Base-by-base conservation (phyloP, 2,113 vertebrate species). In the Pardalotus punctatus region DNA sequence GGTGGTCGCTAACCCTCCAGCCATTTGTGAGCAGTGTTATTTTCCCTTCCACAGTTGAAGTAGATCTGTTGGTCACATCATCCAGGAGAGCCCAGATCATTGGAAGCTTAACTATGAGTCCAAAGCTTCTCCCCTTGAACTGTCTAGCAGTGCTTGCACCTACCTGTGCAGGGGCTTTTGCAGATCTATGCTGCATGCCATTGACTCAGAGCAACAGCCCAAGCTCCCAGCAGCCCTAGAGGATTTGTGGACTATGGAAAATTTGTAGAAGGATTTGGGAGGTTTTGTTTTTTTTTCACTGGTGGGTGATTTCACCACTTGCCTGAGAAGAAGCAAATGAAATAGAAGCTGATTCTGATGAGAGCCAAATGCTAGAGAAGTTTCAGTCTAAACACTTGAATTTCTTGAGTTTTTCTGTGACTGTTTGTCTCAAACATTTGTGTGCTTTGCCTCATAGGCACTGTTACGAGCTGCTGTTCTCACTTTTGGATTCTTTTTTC, bases 251-350 rank as follows among this genome's bases (percentile, higher is more conserved):
- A 9, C 40, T 31, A 2, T 8, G 2, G 36, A 70, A 33, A 27
- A 45, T 24, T 33, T 50, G 29, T 53, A 14, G 51, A 43, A 71
- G 31, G 18, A 22, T 86, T 87, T 78, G 47, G 51, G 16, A 33
- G 2, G 1, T 45, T 31, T n/a, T 35, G 1, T 42, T 36, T 36
- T 53, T 64, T 23, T 21, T 0, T 5, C 17, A 25, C 36, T 69
- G 70, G 5, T 20, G 22, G 7, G 9, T 42, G 47, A 45, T 60
- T 80, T 69, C 19, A 73, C 27, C 3, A 0, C 18, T 94, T 83
- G 27, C 14, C 57, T 45, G 53, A 67, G 66, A 66, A 86, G 40
- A 31, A 60, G 47, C 12, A 25, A n/a, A 23, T 17, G 0, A 81
- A 77, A 35, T 3, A 66, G n/a, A 54, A 81, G 19, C 57, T 35